These are phyloP conservation scores for Petrocephalus sullivani DNA, from an alignment of 2,797 vertebrate species.

Conservation along the genomic window DNA sequence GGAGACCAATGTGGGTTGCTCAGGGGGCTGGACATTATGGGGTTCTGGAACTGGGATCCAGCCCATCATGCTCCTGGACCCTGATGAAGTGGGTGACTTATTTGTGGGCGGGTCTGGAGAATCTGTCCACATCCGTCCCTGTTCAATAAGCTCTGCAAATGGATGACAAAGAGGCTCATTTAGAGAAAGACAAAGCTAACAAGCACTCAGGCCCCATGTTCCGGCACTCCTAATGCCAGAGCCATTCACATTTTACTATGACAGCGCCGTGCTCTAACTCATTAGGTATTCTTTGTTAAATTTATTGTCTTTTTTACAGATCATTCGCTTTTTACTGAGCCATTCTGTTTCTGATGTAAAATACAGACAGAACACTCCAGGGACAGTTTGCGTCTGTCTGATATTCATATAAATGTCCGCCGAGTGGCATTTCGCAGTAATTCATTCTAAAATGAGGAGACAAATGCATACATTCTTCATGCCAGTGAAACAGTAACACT, in stretches of 20 bases:
- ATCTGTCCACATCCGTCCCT: neutral
- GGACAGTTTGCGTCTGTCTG: neutral
- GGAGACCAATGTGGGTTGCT: neutral
- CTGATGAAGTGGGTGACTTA: neutral
- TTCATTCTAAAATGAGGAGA: slow-evolving; percentile 24
- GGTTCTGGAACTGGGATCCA: neutral
- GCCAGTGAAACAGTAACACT: neutral
- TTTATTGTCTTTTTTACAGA: neutral
- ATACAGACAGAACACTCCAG: neutral
- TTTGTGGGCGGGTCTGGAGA: neutral
- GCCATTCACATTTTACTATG: neutral
- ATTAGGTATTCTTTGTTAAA: neutral
- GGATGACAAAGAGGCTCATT: neutral
- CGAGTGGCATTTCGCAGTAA: slow-evolving; percentile 19
- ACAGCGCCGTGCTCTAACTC: neutral
- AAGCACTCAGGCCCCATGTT: neutral
- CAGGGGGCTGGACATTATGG: neutral
- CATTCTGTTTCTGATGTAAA: slow-evolving; percentile 1
- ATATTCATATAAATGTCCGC: slow-evolving; percentile 1
- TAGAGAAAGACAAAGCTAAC: neutral
- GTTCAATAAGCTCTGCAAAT: neutral
- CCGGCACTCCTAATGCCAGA: neutral
- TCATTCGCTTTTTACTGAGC: slow-evolving; percentile 7
- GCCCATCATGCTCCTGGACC: neutral
- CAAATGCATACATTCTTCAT: neutral